phyloP scores from a whole-genome alignment of 2,797 vertebrate genomes.

The Somateria mollissima region DNA sequence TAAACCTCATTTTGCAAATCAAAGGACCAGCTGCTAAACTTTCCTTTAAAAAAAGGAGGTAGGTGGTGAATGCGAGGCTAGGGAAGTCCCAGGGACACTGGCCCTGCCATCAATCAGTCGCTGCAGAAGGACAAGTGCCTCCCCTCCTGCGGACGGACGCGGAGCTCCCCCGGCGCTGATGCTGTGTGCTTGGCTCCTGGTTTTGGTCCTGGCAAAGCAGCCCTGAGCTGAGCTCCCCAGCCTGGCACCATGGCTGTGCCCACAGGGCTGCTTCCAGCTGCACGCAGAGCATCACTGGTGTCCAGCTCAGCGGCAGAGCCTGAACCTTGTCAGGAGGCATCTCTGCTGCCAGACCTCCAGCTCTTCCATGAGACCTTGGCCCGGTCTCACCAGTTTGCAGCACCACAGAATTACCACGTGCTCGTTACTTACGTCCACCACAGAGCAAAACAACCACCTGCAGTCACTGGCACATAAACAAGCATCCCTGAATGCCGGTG shows the following conservation, averaged over 20 bases:
- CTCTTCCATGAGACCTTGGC: not conserved
- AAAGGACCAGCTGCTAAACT: slow-evolving; percentile 68
- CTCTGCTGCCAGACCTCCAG: rapidly evolving
- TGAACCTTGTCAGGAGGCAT: rapidly evolving
- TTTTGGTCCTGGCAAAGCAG: not conserved
- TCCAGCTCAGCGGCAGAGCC: not conserved
- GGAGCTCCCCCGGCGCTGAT: not conserved
- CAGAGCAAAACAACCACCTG: not conserved
- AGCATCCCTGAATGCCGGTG: not conserved
- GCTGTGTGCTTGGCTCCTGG: not conserved
- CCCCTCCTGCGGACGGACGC: rapidly evolving
- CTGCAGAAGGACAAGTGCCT: not conserved
- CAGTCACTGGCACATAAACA: not conserved
- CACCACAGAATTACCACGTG: rapidly evolving
- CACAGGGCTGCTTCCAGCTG: too few species aligned
- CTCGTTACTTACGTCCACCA: rapidly evolving
- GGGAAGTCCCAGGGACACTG: not conserved
- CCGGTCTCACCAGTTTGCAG: not conserved
- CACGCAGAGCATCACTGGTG: too few species aligned
- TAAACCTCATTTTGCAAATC: slow-evolving; percentile 64
- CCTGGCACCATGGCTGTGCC: too few species aligned
- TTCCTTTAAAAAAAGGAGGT: not conserved
- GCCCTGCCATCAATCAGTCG: not conserved
- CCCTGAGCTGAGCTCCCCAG: not conserved
- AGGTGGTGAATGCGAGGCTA: not conserved